These are phyloP conservation scores for Perdita meconis DNA, from an alignment of 2,888 invertebrate species.

Conservation along the genomic window DNA sequence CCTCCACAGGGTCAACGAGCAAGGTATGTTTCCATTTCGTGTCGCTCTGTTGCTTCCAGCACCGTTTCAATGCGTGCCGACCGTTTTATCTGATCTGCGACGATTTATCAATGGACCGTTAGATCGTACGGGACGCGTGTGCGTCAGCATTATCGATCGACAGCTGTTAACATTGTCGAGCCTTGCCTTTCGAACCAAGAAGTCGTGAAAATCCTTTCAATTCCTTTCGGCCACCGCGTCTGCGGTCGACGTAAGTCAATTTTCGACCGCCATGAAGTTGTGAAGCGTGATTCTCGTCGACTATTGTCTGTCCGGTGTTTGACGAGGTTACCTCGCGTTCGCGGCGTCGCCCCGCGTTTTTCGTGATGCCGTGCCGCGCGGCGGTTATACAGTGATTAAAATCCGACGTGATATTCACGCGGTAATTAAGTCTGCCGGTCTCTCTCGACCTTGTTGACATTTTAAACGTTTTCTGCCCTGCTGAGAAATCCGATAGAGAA, in stretches of 20 bases:
- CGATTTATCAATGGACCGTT: conserved; percentile 68
- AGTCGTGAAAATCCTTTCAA: no score
- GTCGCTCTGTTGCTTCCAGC: conserved; percentile 2
- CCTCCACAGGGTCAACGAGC: conserved; percentile 19
- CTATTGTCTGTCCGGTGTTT: background rate
- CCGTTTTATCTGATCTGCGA: conserved; percentile 28
- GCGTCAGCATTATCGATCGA: conserved; percentile 65
- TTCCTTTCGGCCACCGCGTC: no score
- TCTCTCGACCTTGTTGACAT: conserved; percentile 64
- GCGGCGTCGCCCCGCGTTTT: background rate
- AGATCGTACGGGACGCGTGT: conserved; percentile 61
- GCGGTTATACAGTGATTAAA: conserved; percentile 44
- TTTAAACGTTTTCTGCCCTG: conserved; percentile 57
- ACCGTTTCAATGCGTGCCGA: conserved; percentile 1
- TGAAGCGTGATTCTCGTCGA: background rate
- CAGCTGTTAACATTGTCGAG: conserved; percentile 62
- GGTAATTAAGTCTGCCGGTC: conserved; percentile 57
- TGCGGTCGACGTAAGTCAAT: no score
- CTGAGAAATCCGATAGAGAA: conserved; percentile 64
- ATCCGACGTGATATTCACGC: conserved; percentile 55
- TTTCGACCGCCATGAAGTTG: no score
- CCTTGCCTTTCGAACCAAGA: no score
- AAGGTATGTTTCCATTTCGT: conserved; percentile 43
- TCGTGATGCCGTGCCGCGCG: conserved; percentile 6
- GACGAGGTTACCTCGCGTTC: background rate